These are phyloP conservation scores for Leptocoma aspasia DNA, from an alignment of 2,113 vertebrate genomes.

Conservation along the genomic window DNA sequence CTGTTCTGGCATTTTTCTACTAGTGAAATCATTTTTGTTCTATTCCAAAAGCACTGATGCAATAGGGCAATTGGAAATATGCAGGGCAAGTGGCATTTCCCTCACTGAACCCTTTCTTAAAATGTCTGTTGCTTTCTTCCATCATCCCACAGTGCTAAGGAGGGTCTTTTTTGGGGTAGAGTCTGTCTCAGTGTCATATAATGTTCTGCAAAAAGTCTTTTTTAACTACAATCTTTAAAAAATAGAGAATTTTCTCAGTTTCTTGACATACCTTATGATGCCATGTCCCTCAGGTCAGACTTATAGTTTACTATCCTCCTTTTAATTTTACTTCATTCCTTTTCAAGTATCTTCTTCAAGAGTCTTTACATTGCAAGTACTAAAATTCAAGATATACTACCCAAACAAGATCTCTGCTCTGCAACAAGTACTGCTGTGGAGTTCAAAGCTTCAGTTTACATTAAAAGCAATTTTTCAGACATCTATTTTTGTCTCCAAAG, in stretches of 20 bases:
- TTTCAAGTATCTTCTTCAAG: not conserved
- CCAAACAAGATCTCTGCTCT: not conserved
- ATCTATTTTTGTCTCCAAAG: constrained; percentile 16
- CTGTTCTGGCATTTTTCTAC: not conserved
- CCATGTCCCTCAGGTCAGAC: not conserved
- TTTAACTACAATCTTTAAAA: not conserved
- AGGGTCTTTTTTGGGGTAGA: not conserved
- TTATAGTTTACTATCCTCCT: not conserved
- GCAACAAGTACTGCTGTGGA: not conserved
- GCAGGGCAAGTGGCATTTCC: not conserved
- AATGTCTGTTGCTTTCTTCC: not conserved
- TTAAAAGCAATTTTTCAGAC: constrained; percentile 18
- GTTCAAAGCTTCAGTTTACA: not conserved
- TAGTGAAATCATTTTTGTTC: not conserved
- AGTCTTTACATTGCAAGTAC: not conserved
- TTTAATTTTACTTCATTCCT: not conserved
- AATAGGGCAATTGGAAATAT: not conserved
- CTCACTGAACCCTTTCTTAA: not conserved
- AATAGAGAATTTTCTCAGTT: not conserved
- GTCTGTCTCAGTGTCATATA: not conserved
- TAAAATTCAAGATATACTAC: not conserved
- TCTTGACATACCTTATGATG: not conserved
- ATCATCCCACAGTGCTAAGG: not conserved
- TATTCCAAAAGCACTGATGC: not conserved
- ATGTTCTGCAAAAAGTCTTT: not conserved